Evolutionary conservation across 2,113 vertebrate genomes (phyloP).

Genomic region (Acanthisitta chloris): DNA sequence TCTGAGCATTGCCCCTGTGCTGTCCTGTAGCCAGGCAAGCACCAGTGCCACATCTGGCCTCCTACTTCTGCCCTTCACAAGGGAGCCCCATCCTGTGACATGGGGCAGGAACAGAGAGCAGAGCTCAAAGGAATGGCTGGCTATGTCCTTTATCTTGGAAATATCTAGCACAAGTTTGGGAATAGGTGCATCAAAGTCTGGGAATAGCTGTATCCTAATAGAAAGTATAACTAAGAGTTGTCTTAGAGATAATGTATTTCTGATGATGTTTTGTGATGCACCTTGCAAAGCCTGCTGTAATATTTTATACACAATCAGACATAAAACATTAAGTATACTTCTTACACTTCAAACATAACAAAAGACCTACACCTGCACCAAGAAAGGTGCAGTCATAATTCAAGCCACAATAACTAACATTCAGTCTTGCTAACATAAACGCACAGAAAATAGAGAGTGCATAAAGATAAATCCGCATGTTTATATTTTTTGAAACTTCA

Average conservation of each 20-base stretch:
- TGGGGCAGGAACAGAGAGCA: neutral
- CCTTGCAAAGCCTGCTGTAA: neutral
- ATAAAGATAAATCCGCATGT: neutral
- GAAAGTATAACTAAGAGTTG: neutral
- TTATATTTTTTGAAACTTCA: neutral
- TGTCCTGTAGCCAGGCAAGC: neutral
- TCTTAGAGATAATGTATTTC: neutral
- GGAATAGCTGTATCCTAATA: neutral
- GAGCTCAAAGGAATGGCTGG: too few species aligned
- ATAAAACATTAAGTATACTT: neutral
- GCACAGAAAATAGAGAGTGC: neutral
- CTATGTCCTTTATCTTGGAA: neutral
- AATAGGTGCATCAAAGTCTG: neutral
- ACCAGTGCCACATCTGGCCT: neutral
- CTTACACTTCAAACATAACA: neutral
- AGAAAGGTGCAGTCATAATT: neutral
- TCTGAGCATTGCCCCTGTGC: neutral
- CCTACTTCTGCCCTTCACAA: neutral
- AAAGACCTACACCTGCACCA: neutral
- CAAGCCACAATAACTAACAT: neutral
- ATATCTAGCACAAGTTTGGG: neutral
- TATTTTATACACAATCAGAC: neutral
- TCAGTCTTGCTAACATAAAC: neutral
- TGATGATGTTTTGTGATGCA: neutral
- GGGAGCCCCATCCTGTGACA: fast-evolving